These are phyloP conservation scores for Idris sp. DNA, from an alignment of 1,140 invertebrate genomes.

Conservation along the genomic window DNA sequence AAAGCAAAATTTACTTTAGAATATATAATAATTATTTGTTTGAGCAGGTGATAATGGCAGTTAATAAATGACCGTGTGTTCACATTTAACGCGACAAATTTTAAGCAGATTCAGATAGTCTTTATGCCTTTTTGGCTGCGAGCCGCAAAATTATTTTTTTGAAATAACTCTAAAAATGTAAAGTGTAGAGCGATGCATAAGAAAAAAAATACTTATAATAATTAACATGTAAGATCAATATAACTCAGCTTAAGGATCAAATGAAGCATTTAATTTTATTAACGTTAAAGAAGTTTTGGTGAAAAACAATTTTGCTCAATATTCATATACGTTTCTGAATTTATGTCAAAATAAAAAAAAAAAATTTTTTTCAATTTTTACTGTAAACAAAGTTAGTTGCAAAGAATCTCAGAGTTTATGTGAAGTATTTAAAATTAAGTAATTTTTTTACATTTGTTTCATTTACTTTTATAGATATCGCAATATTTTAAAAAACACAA, in stretches of 20 bases:
- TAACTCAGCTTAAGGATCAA: too few relatives aligned
- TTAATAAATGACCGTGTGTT: conserved; percentile 27
- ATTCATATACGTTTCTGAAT: conserved; percentile 18
- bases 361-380: neutral
- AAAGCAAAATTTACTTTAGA: neutral
- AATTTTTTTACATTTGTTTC: conserved; percentile 11
- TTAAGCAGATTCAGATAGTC: conserved; percentile 27
- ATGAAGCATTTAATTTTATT: too few relatives aligned
- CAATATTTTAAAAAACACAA: conserved; percentile 7
- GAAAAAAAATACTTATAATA: neutral
- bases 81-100: conserved; percentile 17
- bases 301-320: conserved; percentile 22
- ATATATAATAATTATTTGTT: too few relatives aligned
- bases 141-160: conserved; percentile 42
- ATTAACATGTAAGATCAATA: too few relatives aligned
- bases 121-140: conserved; percentile 25
- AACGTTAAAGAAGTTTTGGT: too few relatives aligned
- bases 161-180: conserved; percentile 15
- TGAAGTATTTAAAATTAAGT: conserved; percentile 33
- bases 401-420: conserved; percentile 52
- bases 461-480: neutral
- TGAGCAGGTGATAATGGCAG: conserved; percentile 21
- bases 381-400: conserved; percentile 15
- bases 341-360: neutral
- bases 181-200: conserved; percentile 16